Conservation (phyloP, 2,797 vertebrate species). For the Botia kubotai region DNA sequence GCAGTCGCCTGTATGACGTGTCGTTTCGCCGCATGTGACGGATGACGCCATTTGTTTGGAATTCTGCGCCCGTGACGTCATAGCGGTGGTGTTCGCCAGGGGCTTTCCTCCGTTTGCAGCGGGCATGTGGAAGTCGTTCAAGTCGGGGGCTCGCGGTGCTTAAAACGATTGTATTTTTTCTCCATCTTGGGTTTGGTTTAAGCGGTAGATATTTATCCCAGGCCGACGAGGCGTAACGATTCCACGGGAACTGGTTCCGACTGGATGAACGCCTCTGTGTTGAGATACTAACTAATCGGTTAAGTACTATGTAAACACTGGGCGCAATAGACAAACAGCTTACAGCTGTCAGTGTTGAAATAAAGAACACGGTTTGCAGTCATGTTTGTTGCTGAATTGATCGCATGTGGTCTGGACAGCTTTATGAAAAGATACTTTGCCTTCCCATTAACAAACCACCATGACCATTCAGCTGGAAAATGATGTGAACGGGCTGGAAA, state of each 20-base stretch:
- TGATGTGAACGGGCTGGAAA: background rate
- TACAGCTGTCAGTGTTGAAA: too few relatives aligned
- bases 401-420: too few relatives aligned
- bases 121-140: too few relatives aligned
- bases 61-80: background rate
- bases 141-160: too few relatives aligned
- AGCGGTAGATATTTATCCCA: background rate
- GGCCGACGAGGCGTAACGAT: background rate
- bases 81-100: background rate
- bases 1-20: background rate
- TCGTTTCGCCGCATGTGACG: background rate
- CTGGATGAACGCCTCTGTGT: background rate
- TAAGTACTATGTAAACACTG: background rate
- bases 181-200: background rate
- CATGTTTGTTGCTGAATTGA: too few relatives aligned
- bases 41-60: background rate
- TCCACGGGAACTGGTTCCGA: background rate
- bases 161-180: too few relatives aligned
- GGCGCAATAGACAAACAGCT: background rate
- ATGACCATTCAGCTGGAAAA: background rate
- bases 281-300: background rate
- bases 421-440: too few relatives aligned
- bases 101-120: background rate
- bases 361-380: too few relatives aligned
- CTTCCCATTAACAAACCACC: background rate